These are phyloP conservation scores for Drepana falcataria DNA, from an alignment of 2,888 invertebrate species.

Conservation along the genomic window DNA sequence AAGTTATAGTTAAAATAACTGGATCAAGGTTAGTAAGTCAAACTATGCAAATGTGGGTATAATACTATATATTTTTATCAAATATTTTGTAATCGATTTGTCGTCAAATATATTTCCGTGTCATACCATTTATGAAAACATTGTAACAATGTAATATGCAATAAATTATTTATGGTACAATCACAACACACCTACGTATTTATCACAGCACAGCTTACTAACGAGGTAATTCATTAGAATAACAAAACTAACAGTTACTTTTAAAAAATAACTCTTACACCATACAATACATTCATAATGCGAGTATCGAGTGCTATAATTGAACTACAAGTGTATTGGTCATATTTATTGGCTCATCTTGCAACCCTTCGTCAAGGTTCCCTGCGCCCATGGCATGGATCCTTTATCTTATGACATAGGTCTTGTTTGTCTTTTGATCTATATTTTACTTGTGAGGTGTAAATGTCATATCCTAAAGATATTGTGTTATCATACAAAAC, in stretches of 20 bases:
- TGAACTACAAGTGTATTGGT: neutral
- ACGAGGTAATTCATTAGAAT: slow-evolving; percentile 13
- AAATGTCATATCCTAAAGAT: slow-evolving; percentile 92
- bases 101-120: neutral
- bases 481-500: slow-evolving; percentile 94
- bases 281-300: neutral
- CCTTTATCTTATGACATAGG: neutral
- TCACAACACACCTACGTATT: slow-evolving; percentile 23
- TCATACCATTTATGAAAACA: slow-evolving; percentile 14
- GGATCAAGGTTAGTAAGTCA: neutral
- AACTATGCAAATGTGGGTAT: neutral
- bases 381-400: slow-evolving; percentile 4
- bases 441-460: slow-evolving; percentile 91
- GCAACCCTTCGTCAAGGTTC: slow-evolving; percentile 13
- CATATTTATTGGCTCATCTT: neutral
- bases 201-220: slow-evolving; percentile 51
- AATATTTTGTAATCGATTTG: slow-evolving; percentile 3
- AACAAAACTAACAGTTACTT: neutral
- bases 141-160: slow-evolving; percentile 16
- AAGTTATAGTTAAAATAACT: no score
- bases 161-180: slow-evolving; percentile 10
- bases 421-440: slow-evolving; percentile 11
- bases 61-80: neutral
- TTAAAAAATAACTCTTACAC: neutral
- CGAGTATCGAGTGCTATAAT: neutral